phyloP scores from a whole-genome alignment of 2,888 invertebrate genomes.

The Apamea anceps region DNA sequence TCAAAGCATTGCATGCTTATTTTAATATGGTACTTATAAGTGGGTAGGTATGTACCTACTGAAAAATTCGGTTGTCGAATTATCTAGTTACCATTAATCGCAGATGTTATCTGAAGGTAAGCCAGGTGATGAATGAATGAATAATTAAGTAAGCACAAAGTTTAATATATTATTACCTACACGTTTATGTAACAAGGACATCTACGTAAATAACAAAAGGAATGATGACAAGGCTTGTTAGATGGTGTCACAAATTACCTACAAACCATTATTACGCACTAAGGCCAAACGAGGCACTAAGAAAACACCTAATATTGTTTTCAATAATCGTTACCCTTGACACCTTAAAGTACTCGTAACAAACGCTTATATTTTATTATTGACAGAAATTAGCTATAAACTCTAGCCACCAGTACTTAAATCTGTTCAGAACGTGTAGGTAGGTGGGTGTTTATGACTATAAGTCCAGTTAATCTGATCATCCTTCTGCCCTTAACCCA shows the following conservation, averaged over 20 bases:
- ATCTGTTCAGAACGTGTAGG: conserved; percentile 7
- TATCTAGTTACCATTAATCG: background rate
- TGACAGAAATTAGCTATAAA: conserved; percentile 45
- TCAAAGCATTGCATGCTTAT: background rate
- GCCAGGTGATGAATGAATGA: background rate
- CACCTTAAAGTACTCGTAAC: conserved; percentile 70
- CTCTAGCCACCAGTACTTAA: conserved; percentile 13
- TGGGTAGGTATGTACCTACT: no score
- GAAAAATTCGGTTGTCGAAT: background rate
- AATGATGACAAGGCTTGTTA: conserved; percentile 64
- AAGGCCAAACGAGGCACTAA: conserved; percentile 66
- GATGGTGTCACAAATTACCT: conserved; percentile 69
- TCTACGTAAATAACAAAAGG: conserved; percentile 25
- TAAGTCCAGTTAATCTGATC: background rate
- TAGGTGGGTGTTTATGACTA: background rate
- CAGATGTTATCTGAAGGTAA: background rate
- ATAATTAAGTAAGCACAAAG: background rate
- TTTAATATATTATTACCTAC: background rate
- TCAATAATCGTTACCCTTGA: conserved; percentile 73
- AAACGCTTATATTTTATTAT: conserved; percentile 66
- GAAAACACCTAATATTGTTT: conserved; percentile 72
- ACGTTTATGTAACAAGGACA: conserved; percentile 13
- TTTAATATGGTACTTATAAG: background rate
- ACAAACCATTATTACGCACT: conserved; percentile 59
- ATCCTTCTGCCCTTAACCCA: conserved; percentile 2